A percentile compares a stretch with the other conserved stretches of the same genome.
Evolutionary conservation across 2,797 vertebrate species (phyloP).

Genomic region (Falco novaeseelandiae): DNA sequence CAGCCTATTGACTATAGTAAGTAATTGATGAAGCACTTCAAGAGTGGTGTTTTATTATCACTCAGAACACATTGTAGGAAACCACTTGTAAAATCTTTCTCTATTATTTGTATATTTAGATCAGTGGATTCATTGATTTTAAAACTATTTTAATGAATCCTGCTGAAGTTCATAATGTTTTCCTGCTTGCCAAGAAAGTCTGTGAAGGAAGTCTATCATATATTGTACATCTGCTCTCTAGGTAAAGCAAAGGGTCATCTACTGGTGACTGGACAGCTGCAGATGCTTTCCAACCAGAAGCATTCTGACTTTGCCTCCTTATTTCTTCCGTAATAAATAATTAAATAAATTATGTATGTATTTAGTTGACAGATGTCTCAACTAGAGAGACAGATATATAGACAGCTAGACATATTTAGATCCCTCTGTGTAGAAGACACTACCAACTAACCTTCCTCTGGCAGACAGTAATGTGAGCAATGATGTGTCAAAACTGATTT

Average conservation of each 20-base stretch:
- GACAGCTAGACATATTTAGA: not conserved
- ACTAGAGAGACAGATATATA: not conserved
- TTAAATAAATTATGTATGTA: not conserved
- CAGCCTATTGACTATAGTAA: slow-evolving; percentile 2
- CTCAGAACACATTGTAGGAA: slow-evolving; percentile 3
- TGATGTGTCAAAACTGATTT: not conserved
- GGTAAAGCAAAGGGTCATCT: not conserved
- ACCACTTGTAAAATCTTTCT: slow-evolving; percentile 30
- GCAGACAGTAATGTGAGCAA: not conserved
- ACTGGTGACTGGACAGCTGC: not conserved
- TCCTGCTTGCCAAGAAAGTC: not conserved
- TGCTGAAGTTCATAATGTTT: slow-evolving; percentile 18
- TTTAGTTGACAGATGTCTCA: not conserved
- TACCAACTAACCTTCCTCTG: not conserved
- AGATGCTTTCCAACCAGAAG: not conserved
- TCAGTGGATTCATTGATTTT: slow-evolving; percentile 48
- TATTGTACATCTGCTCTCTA: not conserved
- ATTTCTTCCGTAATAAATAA: not conserved
- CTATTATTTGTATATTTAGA: slow-evolving; percentile 62
- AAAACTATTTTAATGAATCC: slow-evolving; percentile 56
- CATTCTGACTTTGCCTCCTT: not conserved
- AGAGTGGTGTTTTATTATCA: slow-evolving; percentile 21
- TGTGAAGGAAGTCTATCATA: not conserved
- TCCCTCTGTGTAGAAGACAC: not conserved
- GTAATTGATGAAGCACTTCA: slow-evolving; percentile 41